A percentile compares a stretch with the other conserved stretches of the same genome.
These are phyloP conservation scores for Acleris laterana DNA, from an alignment of 2,888 invertebrate species.

Conservation along the genomic window DNA sequence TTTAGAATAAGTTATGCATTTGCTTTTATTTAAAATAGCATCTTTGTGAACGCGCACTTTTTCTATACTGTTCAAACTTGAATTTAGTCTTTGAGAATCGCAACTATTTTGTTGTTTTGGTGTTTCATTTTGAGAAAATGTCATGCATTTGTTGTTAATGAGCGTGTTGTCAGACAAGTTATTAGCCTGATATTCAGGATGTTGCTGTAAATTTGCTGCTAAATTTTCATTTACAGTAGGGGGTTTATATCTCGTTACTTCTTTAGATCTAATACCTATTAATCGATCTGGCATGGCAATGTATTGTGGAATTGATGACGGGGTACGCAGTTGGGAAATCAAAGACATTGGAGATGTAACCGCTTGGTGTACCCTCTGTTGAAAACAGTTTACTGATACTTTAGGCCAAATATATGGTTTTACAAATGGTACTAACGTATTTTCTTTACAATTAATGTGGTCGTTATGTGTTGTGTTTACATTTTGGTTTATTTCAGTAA, in stretches of 20 bases:
- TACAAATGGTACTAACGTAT: not conserved
- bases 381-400: not conserved
- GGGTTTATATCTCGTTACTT: conserved; percentile 10
- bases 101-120: too few relatives aligned
- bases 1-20: too few relatives aligned
- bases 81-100: too few relatives aligned
- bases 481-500: not conserved
- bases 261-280: not conserved
- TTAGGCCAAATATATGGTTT: conserved; percentile 3
- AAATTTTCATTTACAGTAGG: conserved; percentile 13
- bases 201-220: conserved; percentile 5
- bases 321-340: too few relatives aligned
- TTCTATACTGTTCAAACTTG: too few relatives aligned
- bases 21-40: too few relatives aligned
- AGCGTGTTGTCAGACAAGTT: too few relatives aligned
- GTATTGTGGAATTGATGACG: too few relatives aligned
- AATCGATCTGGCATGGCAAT: not conserved
- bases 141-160: too few relatives aligned
- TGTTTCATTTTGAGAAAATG: too few relatives aligned
- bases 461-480: not conserved
- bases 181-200: too few relatives aligned
- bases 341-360: not conserved
- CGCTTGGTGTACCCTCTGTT: not conserved
- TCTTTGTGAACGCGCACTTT: too few relatives aligned
- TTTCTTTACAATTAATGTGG: not conserved